Evolutionary conservation across 2,888 invertebrate genomes (phyloP).

Genomic region (Sphinx pinastri): DNA sequence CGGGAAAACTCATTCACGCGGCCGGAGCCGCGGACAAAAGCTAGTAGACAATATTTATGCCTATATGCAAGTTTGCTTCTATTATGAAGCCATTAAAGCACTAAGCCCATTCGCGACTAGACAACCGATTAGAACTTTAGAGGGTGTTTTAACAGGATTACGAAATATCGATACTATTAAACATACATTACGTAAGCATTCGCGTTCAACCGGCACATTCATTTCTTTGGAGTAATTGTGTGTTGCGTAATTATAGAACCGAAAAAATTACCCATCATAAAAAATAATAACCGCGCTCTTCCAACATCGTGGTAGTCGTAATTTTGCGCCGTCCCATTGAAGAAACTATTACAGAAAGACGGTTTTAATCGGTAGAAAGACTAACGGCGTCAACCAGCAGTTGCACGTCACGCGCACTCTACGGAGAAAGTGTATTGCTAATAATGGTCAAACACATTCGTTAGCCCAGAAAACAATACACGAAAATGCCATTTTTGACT

Average conservation of each 20-base stretch:
- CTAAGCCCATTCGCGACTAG: constrained; percentile 41
- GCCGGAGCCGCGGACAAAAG: no score
- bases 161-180: constrained; percentile 10
- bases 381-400: constrained; percentile 37
- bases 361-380: constrained; percentile 35
- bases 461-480: constrained; percentile 53
- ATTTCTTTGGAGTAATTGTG: not conserved
- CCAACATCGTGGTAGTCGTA: constrained; percentile 35
- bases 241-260: constrained; percentile 32
- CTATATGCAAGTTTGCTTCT: constrained; percentile 36
- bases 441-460: constrained; percentile 58
- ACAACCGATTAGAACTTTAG: constrained; percentile 2
- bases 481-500: constrained; percentile 51
- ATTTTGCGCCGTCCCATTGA: constrained; percentile 36
- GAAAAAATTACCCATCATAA: constrained; percentile 32
- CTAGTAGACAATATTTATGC: constrained; percentile 16
- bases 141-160: constrained; percentile 6
- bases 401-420: constrained; percentile 53
- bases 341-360: constrained; percentile 21
- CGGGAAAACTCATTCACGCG: no score
- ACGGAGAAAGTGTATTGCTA: constrained; percentile 65
- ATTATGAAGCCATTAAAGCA: constrained; percentile 39
- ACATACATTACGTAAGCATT: not conserved
- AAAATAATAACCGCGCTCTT: constrained; percentile 35
- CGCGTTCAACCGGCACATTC: not conserved